Evolutionary conservation across 2,888 invertebrate species (phyloP).

Genomic region (Euproctis similis): DNA sequence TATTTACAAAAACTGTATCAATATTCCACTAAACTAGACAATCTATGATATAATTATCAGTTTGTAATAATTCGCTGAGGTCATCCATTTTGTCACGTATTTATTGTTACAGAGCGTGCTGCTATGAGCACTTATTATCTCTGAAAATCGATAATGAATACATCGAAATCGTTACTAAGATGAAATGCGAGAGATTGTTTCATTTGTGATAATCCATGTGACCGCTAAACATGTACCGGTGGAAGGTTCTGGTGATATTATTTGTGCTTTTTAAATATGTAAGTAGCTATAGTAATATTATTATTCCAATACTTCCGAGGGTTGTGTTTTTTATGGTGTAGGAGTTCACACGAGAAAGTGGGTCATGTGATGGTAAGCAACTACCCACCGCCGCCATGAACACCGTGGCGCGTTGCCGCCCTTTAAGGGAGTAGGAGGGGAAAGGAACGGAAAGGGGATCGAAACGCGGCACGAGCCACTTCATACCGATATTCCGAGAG

Average conservation of each 20-base stretch:
- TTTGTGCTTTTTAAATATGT: conserved; percentile 16
- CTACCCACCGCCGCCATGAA: too few relatives aligned
- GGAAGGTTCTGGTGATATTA: conserved; percentile 14
- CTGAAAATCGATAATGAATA: conserved; percentile 15
- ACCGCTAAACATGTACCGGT: conserved; percentile 25
- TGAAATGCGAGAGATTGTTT: conserved; percentile 5
- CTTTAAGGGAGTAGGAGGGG: too few relatives aligned
- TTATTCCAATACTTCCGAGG: too few relatives aligned
- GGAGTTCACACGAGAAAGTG: too few relatives aligned
- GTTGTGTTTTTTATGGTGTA: too few relatives aligned
- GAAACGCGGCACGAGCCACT: too few relatives aligned
- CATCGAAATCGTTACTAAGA: conserved; percentile 12
- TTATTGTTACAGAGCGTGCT: conserved; percentile 14
- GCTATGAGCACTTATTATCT: conserved; percentile 3
- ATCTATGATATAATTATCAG: conserved; percentile 12
- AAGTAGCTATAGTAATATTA: conserved; percentile 10
- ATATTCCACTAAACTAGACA: conserved; percentile 29
- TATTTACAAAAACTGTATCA: too few relatives aligned
- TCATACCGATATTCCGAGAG: too few relatives aligned
- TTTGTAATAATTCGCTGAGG: conserved; percentile 10
- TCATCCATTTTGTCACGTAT: conserved; percentile 24
- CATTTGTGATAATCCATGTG: conserved; percentile 28
- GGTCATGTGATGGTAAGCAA: too few relatives aligned
- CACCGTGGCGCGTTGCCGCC: too few relatives aligned
- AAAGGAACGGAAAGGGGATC: too few relatives aligned